These are phyloP conservation scores for Poicephalus meyeri DNA, from an alignment of 2,113 vertebrate genomes.

Conservation along the genomic window DNA sequence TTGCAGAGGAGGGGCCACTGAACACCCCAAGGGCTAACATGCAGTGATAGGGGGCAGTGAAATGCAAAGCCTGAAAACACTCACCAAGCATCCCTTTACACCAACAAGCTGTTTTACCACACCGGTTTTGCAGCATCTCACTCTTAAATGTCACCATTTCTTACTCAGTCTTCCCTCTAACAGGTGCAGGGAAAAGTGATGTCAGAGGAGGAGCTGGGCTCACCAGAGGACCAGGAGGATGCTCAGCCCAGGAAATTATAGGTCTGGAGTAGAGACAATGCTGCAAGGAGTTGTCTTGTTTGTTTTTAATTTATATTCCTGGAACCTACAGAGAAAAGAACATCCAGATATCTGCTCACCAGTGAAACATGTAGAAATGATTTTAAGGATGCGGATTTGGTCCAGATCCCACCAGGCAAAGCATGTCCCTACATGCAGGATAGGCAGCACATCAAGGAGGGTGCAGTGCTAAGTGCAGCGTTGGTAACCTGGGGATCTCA, in stretches of 20 bases:
- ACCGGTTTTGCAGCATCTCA: neutral
- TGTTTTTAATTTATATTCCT: neutral
- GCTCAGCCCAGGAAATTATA: neutral
- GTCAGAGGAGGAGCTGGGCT: neutral
- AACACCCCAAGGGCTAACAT: neutral
- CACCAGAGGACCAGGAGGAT: neutral
- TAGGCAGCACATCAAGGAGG: neutral
- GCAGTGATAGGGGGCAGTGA: neutral
- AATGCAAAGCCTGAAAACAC: neutral
- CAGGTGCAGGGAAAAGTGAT: neutral
- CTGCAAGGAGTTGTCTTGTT: neutral
- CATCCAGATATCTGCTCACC: neutral
- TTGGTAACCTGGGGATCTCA: neutral
- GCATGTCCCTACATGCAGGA: neutral
- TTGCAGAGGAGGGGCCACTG: neutral
- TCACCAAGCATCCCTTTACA: neutral
- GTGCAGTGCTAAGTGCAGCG: neutral
- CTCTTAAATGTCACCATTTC: neutral
- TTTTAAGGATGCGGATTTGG: neutral
- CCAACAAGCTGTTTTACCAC: neutral
- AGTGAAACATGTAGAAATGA: neutral
- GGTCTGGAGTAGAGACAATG: neutral
- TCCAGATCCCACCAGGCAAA: neutral
- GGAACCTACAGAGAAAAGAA: neutral
- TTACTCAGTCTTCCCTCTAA: neutral